These are phyloP conservation scores for Sphenodon punctatus DNA, from an alignment of 2,797 vertebrate genomes.

Conservation along the genomic window DNA sequence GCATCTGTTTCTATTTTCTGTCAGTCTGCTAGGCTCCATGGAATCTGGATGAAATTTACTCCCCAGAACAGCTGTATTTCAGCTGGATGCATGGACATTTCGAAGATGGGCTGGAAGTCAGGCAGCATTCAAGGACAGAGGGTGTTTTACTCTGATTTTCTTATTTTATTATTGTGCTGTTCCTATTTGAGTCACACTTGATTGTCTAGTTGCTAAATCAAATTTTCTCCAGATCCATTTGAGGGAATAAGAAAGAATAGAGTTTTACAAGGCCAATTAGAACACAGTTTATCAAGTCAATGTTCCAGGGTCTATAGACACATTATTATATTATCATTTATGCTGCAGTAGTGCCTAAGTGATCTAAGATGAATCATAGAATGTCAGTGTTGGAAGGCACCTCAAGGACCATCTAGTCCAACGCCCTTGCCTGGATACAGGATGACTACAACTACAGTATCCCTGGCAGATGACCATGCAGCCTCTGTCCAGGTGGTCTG, in stretches of 20 bases:
- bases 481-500: too few relatives aligned
- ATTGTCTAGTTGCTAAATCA: not conserved
- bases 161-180: not conserved
- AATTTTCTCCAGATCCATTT: not conserved
- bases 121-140: not conserved
- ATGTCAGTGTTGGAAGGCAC: too few relatives aligned
- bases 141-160: not conserved
- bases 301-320: not conserved
- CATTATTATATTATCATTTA: not conserved
- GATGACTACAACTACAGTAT: too few relatives aligned
- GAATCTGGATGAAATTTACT: constrained; percentile 14
- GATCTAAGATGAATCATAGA: too few relatives aligned
- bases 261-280: not conserved
- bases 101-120: not conserved
- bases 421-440: too few relatives aligned
- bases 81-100: not conserved
- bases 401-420: too few relatives aligned
- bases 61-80: not conserved
- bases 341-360: not conserved
- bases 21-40: constrained; percentile 25
- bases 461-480: too few relatives aligned
- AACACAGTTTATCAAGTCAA: not conserved
- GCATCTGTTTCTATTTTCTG: constrained; percentile 55
- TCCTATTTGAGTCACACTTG: not conserved
- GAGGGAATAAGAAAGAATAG: not conserved